Evolutionary conservation across 2,113 vertebrate species (phyloP), one percentile per base, ranked within the genome.

Genomic region (Poeciliopsis turrubarensis): DNA sequence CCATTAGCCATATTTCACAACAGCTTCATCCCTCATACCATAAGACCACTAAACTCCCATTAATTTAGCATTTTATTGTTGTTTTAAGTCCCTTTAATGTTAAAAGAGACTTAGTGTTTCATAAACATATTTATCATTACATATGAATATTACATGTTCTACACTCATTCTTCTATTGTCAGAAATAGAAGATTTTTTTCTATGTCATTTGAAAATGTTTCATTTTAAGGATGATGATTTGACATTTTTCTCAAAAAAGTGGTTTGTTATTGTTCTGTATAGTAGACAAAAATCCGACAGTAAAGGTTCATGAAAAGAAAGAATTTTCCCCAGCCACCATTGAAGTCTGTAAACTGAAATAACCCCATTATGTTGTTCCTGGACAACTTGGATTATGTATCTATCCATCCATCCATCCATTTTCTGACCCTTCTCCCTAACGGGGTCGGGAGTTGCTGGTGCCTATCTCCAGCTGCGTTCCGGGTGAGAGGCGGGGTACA

Each of bases 221-320:
- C 51, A 57, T 57, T 25, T 3, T 57, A 57, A 8, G 8, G 1
- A 57, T 54, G 22, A 22, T 17, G 12, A 10, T 29, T 7, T 10
- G 7, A 12, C 3, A 54, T 68, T 72, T 3, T 60, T 77, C 74
- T 65, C 31, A 67, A 41, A 31, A 37, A 71, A 73, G 62, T 74
- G 7, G 11, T 63, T 68, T 77, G 34, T 17, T 37, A 27, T 77
- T 83, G 60, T 83, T 64, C 64, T 29, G 14, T 12, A 0, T 62
- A 19, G 77, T 39, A 7, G 29, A 22, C 8, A 41, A 41, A 41
- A 44, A 31, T 1, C 32, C 10, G 25, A 30, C 72, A 88, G 89
- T 75, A 64, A 29, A 91, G 80, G 87, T 86, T 84, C 73, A 27
- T 4, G 47, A 75, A 82, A 72, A 74, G 69, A 86, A 70, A 81